A percentile compares a stretch with the other conserved stretches of the same genome.
phyloP scores from a whole-genome alignment of 2,888 invertebrate species.

The Meliscaeva auricollis region DNA sequence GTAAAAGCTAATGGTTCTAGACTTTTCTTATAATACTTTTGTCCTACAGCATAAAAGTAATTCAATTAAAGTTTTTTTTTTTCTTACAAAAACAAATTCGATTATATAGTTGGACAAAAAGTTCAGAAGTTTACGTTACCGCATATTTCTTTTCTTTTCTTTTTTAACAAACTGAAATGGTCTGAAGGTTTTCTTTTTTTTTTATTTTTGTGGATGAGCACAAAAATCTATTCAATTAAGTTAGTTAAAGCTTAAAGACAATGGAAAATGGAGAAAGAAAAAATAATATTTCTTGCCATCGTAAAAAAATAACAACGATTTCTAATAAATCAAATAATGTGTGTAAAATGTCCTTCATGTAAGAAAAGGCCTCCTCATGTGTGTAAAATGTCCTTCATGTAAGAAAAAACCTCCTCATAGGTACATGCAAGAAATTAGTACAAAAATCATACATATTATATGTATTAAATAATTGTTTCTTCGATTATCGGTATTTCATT shows the following conservation, averaged over 20 bases:
- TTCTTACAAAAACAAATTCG: too few relatives aligned
- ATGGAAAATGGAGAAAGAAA: background rate
- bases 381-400: background rate
- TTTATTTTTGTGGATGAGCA: background rate
- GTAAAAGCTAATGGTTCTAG: too few relatives aligned
- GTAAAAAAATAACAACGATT: background rate
- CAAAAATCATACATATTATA: too few relatives aligned
- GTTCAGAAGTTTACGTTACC: too few relatives aligned
- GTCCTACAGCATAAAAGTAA: too few relatives aligned
- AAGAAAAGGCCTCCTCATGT: background rate
- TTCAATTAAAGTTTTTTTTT: too few relatives aligned
- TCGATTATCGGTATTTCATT: too few relatives aligned
- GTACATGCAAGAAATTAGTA: too few relatives aligned
- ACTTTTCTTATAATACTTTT: too few relatives aligned
- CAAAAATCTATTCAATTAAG: background rate
- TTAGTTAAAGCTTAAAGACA: background rate
- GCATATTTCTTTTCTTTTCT: background rate
- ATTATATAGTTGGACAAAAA: too few relatives aligned
- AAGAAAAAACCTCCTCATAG: background rate
- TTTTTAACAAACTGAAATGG: background rate
- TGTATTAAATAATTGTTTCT: too few relatives aligned
- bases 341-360: background rate
- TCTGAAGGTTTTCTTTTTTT: too few relatives aligned
- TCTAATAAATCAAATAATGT: slow-evolving; percentile 7
- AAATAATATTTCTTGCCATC: background rate